phyloP scores from a whole-genome alignment of 2,113 vertebrate species.

The Pituophis catenifer region DNA sequence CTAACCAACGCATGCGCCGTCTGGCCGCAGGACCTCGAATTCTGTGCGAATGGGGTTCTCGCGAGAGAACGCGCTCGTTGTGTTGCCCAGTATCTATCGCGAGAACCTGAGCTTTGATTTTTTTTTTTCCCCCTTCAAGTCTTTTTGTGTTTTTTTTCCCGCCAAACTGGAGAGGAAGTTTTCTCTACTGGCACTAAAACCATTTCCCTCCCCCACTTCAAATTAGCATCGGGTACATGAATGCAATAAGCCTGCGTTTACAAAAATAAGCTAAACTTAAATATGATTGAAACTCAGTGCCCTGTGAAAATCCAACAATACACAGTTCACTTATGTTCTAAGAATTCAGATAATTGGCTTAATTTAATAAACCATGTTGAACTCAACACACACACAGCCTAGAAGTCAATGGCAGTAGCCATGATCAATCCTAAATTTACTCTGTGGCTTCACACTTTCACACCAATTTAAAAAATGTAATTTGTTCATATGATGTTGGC shows the following conservation, averaged over 20 bases:
- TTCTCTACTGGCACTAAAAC: background rate
- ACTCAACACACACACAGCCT: background rate
- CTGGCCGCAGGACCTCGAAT: too few species aligned
- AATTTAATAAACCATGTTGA: background rate
- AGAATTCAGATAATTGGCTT: background rate
- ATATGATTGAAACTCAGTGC: background rate
- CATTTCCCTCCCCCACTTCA: background rate
- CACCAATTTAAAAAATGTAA: background rate
- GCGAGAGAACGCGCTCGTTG: background rate
- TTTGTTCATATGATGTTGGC: background rate
- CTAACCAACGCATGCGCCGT: slow-evolving; percentile 1
- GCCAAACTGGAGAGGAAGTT: background rate
- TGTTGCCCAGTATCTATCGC: background rate
- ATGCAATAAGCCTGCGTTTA: background rate
- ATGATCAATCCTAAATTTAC: background rate
- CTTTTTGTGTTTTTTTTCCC: background rate
- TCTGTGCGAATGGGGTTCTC: background rate
- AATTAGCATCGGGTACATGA: background rate
- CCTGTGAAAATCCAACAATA: background rate
- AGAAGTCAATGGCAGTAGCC: background rate
- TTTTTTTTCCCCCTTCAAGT: background rate
- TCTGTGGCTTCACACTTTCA: background rate
- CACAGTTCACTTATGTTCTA: background rate
- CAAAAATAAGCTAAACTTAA: background rate
- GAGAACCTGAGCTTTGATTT: background rate